phyloP scores from a whole-genome alignment of 2,113 vertebrate genomes.

The Entelurus aequoreus region DNA sequence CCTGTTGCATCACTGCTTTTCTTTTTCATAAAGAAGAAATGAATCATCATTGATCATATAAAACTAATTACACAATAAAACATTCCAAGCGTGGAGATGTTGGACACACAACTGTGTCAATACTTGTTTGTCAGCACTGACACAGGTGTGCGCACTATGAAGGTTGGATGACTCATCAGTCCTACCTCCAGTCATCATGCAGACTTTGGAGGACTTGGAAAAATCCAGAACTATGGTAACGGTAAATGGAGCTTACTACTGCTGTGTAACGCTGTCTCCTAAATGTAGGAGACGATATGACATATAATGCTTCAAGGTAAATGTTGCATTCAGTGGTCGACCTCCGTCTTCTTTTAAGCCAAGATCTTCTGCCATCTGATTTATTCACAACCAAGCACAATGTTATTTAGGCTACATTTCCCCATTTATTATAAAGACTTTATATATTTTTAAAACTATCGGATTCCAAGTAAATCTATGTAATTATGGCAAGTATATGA shows the following conservation, averaged over 20 bases:
- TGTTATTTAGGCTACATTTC: constrained; percentile 3
- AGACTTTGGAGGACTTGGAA: constrained; percentile 1
- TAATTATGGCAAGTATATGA: constrained; percentile 1
- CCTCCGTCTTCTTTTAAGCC: not conserved
- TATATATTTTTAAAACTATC: constrained; percentile 3
- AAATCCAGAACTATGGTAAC: not conserved
- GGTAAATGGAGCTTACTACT: not conserved
- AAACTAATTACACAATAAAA: too few species aligned
- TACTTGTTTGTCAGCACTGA: not conserved
- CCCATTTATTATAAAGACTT: constrained; percentile 28
- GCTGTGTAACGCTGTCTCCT: constrained; percentile 1
- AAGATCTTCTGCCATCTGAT: constrained; percentile 12
- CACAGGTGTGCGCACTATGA: not conserved
- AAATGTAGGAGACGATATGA: not conserved
- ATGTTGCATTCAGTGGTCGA: constrained; percentile 7
- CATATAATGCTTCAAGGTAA: constrained; percentile 1
- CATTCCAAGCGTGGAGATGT: too few species aligned
- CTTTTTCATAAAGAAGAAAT: too few species aligned
- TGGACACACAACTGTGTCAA: not conserved
- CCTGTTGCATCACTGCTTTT: too few species aligned
- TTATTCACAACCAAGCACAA: constrained; percentile 22
- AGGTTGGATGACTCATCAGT: not conserved
- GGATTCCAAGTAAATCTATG: constrained; percentile 14
- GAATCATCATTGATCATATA: too few species aligned
- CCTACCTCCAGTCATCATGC: not conserved